phyloP scores from a whole-genome alignment of 2,113 vertebrate genomes.

The Ciconia maguari region DNA sequence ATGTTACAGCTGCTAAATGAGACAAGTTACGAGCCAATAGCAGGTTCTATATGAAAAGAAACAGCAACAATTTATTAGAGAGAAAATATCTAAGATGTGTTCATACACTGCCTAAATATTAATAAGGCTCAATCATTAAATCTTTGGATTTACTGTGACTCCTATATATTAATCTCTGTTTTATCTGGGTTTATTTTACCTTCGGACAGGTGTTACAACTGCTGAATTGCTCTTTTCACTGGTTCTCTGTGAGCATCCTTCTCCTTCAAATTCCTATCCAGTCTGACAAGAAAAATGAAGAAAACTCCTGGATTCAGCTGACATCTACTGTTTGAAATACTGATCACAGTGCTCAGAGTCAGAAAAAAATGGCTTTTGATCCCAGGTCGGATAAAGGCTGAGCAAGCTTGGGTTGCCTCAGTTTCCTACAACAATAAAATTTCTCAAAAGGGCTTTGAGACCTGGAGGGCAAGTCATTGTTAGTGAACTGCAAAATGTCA shows the following conservation, averaged over 20 bases:
- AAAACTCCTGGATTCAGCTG: not conserved
- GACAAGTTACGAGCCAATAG: not conserved
- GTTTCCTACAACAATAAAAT: not conserved
- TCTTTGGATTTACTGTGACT: not conserved
- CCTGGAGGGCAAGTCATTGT: not conserved
- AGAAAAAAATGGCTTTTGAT: not conserved
- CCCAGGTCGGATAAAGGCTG: not conserved
- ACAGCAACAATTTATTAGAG: constrained; percentile 21
- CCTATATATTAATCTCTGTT: not conserved
- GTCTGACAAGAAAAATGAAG: not conserved
- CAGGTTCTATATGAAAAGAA: constrained; percentile 15
- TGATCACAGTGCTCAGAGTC: not conserved
- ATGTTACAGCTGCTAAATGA: constrained; percentile 34
- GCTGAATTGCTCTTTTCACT: not conserved
- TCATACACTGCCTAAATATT: not conserved
- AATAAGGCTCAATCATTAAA: not conserved
- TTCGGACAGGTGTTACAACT: not conserved
- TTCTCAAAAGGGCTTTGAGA: constrained; percentile 1
- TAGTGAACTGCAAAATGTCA: not conserved
- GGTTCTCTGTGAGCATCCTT: not conserved
- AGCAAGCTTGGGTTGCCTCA: not conserved
- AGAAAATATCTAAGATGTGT: not conserved
- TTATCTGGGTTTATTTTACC: not conserved
- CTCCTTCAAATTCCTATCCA: constrained; percentile 9
- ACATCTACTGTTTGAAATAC: not conserved